phyloP scores from a whole-genome alignment of 2,113 vertebrate species.

The Aviceda subcristata region DNA sequence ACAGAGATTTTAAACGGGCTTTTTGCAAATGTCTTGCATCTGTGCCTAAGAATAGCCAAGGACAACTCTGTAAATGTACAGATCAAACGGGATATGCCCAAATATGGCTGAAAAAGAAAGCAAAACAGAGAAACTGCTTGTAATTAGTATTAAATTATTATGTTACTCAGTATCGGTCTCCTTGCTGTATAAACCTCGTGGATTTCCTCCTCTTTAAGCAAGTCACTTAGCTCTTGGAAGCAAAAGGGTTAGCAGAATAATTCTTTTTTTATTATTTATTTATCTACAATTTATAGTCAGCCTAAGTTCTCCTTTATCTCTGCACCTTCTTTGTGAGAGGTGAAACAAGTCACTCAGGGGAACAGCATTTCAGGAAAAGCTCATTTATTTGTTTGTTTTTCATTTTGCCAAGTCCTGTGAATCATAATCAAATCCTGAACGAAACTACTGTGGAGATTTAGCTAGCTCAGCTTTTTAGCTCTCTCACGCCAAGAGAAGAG shows the following conservation, averaged over 20 bases:
- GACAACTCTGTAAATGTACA: neutral
- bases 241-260: neutral
- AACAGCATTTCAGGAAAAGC: neutral
- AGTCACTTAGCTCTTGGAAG: neutral
- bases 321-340: neutral
- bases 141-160: neutral
- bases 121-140: neutral
- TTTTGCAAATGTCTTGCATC: neutral
- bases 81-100: neutral
- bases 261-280: neutral
- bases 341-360: neutral
- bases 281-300: neutral
- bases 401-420: neutral
- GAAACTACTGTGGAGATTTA: neutral
- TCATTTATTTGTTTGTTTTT: neutral
- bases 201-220: neutral
- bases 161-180: neutral
- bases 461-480: neutral
- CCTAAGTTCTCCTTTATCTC: neutral
- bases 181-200: neutral
- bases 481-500: neutral
- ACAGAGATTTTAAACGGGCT: neutral
- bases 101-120: neutral
- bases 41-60: neutral
- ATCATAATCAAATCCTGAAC: neutral